Conservation (phyloP, 2,888 invertebrate genomes). For the Nemotelus nigrinus region DNA sequence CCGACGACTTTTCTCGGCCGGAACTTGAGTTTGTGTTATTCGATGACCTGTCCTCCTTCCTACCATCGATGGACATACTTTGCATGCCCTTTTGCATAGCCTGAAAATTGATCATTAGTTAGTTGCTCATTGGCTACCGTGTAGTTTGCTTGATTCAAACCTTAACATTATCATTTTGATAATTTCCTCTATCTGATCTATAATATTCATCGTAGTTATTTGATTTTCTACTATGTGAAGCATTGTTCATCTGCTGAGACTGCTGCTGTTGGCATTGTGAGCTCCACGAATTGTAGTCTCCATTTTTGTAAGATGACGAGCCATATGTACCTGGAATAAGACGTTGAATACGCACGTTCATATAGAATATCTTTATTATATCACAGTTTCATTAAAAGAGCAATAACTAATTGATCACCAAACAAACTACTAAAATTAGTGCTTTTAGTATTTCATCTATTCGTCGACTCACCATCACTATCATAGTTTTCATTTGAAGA, state of each 20-base stretch:
- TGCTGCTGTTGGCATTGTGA: constrained; percentile 68
- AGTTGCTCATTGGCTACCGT: background rate
- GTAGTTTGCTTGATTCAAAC: constrained; percentile 36
- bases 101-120: constrained; percentile 66
- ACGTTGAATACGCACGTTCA: background rate
- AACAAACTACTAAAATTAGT: background rate
- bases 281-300: constrained; percentile 84
- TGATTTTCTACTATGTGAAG: constrained; percentile 63
- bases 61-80: constrained; percentile 65
- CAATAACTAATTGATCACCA: too few species aligned
- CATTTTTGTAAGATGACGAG: constrained; percentile 77
- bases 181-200: constrained; percentile 57
- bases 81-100: constrained; percentile 86
- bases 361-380: background rate
- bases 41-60: constrained; percentile 44
- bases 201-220: constrained; percentile 82
- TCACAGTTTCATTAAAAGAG: background rate
- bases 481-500: constrained; percentile 49
- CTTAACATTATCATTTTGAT: constrained; percentile 50
- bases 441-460: background rate
- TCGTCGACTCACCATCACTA: constrained; percentile 47
- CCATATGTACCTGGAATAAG: constrained; percentile 47
- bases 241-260: constrained; percentile 38
- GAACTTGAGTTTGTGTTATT: constrained; percentile 36
- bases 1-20: constrained; percentile 45